Percentiles rank a stretch among this genome's conserved stretches.
Conservation (phyloP, 1,140 invertebrate genomes). For the Sitodiplosis mosellana region DNA sequence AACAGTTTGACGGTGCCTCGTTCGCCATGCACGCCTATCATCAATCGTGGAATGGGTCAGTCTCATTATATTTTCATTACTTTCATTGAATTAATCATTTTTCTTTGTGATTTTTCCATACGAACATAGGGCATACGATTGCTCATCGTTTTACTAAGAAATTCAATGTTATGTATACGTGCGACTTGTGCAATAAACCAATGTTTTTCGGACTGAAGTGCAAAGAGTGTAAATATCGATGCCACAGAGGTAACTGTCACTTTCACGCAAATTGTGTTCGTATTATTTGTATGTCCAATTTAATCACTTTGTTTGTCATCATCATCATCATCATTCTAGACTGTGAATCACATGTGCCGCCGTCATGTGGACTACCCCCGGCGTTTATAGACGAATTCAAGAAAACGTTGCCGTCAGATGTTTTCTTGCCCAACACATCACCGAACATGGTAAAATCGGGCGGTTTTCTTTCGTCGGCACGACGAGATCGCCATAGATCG, state of each 20-base stretch:
- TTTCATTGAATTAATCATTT: too few species aligned
- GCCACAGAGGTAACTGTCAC: slow-evolving; percentile 50
- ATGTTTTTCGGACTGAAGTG: slow-evolving; percentile 83
- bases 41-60: slow-evolving; percentile 61
- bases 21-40: slow-evolving; percentile 53
- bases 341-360: slow-evolving; percentile 77
- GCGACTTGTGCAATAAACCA: slow-evolving; percentile 79
- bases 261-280: too few species aligned
- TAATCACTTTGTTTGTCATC: too few species aligned
- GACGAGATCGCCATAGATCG: not conserved
- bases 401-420: slow-evolving; percentile 40
- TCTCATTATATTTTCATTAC: too few species aligned
- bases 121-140: too few species aligned
- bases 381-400: slow-evolving; percentile 68
- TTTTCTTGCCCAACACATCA: slow-evolving; percentile 28
- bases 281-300: too few species aligned
- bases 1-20: slow-evolving; percentile 45
- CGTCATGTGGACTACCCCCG: slow-evolving; percentile 73
- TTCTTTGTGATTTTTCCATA: too few species aligned
- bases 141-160: slow-evolving; percentile 77
- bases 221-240: slow-evolving; percentile 91
- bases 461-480: slow-evolving; percentile 21
- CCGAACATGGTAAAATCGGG: slow-evolving; percentile 17
- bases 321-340: slow-evolving; percentile 46
- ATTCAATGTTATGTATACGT: slow-evolving; percentile 75